Evolutionary conservation across 2,113 vertebrate genomes (phyloP).

Genomic region (Crotophaga sulcirostris): DNA sequence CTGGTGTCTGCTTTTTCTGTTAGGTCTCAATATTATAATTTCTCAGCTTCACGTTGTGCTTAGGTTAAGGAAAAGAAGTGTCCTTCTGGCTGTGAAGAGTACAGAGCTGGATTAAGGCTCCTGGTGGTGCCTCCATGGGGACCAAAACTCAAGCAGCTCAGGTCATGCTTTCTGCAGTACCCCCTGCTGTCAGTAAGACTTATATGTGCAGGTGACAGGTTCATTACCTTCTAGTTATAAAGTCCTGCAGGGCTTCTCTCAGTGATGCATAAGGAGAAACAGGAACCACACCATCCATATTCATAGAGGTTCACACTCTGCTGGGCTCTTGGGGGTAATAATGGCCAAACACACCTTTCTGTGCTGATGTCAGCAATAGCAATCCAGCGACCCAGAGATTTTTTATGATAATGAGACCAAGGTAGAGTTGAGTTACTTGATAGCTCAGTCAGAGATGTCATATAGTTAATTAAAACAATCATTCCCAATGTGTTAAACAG

Average conservation of each 20-base stretch:
- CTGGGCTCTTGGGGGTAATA: neutral
- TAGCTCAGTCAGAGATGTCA: neutral
- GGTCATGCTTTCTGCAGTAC: neutral
- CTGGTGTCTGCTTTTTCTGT: neutral
- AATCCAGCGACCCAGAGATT: neutral
- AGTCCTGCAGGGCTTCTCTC: neutral
- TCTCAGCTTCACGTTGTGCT: neutral
- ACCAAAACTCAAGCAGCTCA: neutral
- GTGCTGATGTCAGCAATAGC: neutral
- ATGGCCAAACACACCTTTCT: neutral
- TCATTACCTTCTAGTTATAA: neutral
- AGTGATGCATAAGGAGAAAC: neutral
- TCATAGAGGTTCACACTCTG: neutral
- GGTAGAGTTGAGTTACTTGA: neutral
- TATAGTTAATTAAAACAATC: neutral
- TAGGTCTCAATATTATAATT: accelerated
- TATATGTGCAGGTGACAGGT: neutral
- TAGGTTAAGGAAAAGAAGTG: neutral
- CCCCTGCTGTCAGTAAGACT: neutral
- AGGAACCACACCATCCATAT: neutral
- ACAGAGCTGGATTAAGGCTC: neutral
- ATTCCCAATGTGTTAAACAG: neutral
- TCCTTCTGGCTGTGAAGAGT: neutral
- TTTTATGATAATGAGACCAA: neutral
- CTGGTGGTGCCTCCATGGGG: neutral